phyloP scores from a whole-genome alignment of 1,140 invertebrate species.

The Ceratosolen fusciceps region DNA sequence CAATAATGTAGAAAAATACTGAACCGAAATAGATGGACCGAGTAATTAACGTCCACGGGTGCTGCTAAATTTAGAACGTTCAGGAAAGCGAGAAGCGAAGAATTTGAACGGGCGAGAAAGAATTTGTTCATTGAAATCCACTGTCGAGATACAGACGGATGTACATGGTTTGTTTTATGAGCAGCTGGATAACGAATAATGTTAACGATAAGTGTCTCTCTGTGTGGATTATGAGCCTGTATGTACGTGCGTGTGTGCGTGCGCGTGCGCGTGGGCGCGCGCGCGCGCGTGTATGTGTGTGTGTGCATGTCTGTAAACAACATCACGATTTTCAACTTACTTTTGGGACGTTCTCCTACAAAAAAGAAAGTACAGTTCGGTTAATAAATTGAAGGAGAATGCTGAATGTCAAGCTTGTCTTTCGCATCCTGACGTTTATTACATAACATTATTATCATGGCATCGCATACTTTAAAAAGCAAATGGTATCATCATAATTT shows the following conservation, averaged over 20 bases:
- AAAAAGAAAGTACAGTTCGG: slow-evolving; percentile 69
- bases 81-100: not conserved
- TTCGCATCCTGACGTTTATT: slow-evolving; percentile 41
- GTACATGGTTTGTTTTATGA: slow-evolving; percentile 48
- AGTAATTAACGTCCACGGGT: slow-evolving; percentile 7
- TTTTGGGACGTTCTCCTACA: slow-evolving; percentile 73
- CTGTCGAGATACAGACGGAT: slow-evolving; percentile 41
- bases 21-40: slow-evolving; percentile 1
- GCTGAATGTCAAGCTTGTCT: slow-evolving; percentile 43
- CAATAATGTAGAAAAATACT: not conserved
- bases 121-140: slow-evolving; percentile 42
- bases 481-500: slow-evolving; percentile 36
- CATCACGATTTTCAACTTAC: slow-evolving; percentile 67
- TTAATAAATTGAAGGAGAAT: slow-evolving; percentile 62
- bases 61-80: slow-evolving; percentile 15
- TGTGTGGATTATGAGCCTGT: too few species aligned
- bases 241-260: too few species aligned
- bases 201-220: slow-evolving; percentile 71
- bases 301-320: slow-evolving; percentile 62
- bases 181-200: slow-evolving; percentile 58
- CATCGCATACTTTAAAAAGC: slow-evolving; percentile 13
- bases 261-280: too few species aligned
- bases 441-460: slow-evolving; percentile 27
- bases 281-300: too few species aligned
- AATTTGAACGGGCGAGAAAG: slow-evolving; percentile 18